Base-by-base conservation (phyloP, 1,140 invertebrate species). In the Pseudomyrmex dendroicus region DNA sequence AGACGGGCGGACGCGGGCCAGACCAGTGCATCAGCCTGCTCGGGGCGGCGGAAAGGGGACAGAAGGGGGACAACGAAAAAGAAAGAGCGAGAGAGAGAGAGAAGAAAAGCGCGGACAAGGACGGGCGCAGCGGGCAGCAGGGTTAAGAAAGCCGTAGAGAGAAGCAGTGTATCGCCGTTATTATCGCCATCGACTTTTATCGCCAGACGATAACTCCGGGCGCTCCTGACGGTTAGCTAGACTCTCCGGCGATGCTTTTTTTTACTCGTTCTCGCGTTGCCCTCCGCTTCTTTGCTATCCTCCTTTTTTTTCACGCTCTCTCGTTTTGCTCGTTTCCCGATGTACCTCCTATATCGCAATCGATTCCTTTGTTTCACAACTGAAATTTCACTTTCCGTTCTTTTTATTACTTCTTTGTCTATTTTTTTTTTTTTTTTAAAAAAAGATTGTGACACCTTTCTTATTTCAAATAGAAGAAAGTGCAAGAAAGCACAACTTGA, bases 111-210 rank as follows among this genome's bases (percentile, higher is more conserved):
- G 61, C 61, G 73, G 54, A 77, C 54, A 82, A 67, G 64, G 62
- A 84, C 57, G 74, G 44, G 82, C 46, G 35, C 61, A 52, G 63
- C 22, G 12, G 35, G 54, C 59, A 66, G 62, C 72, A 25, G 50
- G 59, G 83, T 67, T 62, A 57, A 61, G 83, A 83, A 74, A 76
- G 54, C 63, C 46, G 46, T 59, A 46, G 50, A 77, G 48, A 77
- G 83, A 59, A 77, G 82, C 70, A 73, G 87, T 86, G 88, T 91
- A 91, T 91, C 90, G 86, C 85, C 86, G 84, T 90, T 91, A 91
- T 91, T 91, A 91, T 91, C 89, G 82, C 89, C 91, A 91, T 91
- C 87, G 89, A 90, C 89, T 92, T 92, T 92, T 91, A 92, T 92
- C 91, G 86, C 90, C 85, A 86, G 87, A 90, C 90, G 91, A 92